These are phyloP conservation scores for Mastigias papua DNA, from an alignment of 30 jellyfish, hydroid and myxozoan genomes.

Conservation along the genomic window DNA sequence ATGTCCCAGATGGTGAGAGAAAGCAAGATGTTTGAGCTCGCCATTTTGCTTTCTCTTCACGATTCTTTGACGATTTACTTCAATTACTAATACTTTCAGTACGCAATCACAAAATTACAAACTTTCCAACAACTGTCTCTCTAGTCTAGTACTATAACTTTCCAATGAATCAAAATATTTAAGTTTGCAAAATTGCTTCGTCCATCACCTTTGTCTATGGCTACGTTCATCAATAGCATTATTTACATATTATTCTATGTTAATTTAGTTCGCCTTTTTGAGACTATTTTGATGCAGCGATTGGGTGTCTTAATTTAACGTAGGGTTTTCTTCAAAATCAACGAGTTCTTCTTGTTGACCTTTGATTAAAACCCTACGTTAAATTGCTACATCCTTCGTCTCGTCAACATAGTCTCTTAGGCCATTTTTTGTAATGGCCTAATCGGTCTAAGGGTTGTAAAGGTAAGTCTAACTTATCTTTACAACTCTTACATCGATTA, in stretches of 20 bases:
- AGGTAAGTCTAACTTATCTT: not conserved
- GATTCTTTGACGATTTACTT: not conserved
- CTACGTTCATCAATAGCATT: not conserved
- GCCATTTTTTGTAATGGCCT: not conserved
- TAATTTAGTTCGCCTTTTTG: too few species aligned
- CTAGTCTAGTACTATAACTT: too few species aligned
- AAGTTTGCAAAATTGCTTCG: not conserved
- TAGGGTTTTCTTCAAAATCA: not conserved
- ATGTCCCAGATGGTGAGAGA: not conserved
- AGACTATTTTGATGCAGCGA: not conserved
- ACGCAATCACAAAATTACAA: too few species aligned
- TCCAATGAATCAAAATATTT: too few species aligned
- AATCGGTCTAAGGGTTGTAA: not conserved
- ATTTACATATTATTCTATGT: not conserved
- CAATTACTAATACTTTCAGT: too few species aligned
- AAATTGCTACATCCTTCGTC: not conserved
- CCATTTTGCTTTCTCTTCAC: not conserved
- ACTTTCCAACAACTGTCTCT: too few species aligned
- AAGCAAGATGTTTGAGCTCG: not conserved
- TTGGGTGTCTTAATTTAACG: not conserved
- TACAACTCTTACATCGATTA: slow-evolving; percentile 6
- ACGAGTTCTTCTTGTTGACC: not conserved
- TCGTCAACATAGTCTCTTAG: not conserved
- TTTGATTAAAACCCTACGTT: not conserved
- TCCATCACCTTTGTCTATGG: not conserved